A percentile compares a stretch with the other conserved stretches of the same genome.
Evolutionary conservation across 2,797 vertebrate genomes (phyloP).

Genomic region (Phoeniculus purpureus): DNA sequence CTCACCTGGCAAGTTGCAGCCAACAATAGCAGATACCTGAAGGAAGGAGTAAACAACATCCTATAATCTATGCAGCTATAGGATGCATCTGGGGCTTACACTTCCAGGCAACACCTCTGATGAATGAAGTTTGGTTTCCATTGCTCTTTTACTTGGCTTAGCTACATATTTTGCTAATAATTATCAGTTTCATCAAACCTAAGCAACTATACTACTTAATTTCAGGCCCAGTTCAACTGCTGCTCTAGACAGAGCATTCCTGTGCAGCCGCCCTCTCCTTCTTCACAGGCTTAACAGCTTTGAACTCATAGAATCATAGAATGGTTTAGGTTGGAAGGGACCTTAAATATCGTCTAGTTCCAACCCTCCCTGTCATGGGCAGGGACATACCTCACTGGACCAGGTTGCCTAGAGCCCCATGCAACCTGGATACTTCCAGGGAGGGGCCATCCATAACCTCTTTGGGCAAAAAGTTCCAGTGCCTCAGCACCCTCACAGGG

Average conservation of each 20-base stretch:
- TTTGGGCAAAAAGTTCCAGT: too few relatives aligned
- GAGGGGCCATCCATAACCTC: too few relatives aligned
- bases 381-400: too few relatives aligned
- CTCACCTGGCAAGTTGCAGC: not conserved
- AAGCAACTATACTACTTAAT: not conserved
- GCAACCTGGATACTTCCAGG: too few relatives aligned
- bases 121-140: not conserved
- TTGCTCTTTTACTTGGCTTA: constrained; percentile 1
- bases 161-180: not conserved
- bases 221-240: not conserved
- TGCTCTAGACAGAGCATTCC: not conserved
- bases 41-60: constrained; percentile 30
- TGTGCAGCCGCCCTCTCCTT: not conserved
- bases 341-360: too few relatives aligned
- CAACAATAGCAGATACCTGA: constrained; percentile 18
- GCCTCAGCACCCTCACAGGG: too few relatives aligned
- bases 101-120: not conserved
- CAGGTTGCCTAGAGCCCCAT: too few relatives aligned
- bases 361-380: too few relatives aligned
- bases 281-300: not conserved
- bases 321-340: too few relatives aligned
- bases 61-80: not conserved
- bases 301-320: too few relatives aligned
- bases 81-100: not conserved
- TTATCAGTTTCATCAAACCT: not conserved